A percentile compares a stretch with the other conserved stretches of the same genome.
phyloP scores from a whole-genome alignment of 2,797 vertebrate species.

The Chlorospingus flavigularis region DNA sequence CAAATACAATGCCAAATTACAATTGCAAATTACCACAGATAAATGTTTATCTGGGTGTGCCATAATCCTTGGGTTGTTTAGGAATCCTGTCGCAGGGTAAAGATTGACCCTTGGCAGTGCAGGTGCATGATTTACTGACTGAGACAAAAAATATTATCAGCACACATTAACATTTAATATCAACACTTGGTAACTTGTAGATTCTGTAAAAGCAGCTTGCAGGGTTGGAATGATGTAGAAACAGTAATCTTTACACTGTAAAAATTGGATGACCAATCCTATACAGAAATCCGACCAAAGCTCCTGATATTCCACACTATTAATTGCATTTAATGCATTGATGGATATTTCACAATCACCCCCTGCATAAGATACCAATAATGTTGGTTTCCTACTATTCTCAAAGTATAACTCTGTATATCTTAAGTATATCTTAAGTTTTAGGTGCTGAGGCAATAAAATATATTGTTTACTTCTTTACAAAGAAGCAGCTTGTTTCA shows the following conservation, averaged over 20 bases:
- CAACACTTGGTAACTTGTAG: background rate
- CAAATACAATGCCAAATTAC: background rate
- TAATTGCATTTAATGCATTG: background rate
- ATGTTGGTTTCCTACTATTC: background rate
- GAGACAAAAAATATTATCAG: background rate
- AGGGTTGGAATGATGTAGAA: background rate
- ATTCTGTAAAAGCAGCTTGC: background rate
- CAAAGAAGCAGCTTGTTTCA: background rate
- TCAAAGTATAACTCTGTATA: background rate
- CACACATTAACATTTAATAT: background rate
- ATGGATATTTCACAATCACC: background rate
- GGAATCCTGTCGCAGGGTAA: background rate
- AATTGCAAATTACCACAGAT: background rate
- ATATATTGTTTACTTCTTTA: background rate
- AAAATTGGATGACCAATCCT: background rate
- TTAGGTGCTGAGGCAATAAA: background rate
- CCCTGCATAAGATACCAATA: background rate
- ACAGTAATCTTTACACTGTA: background rate
- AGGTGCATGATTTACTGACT: background rate
- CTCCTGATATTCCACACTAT: background rate
- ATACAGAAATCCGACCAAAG: background rate
- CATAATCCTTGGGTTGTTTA: background rate
- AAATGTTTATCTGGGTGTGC: background rate
- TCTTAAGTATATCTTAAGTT: background rate
- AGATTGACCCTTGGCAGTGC: background rate